Evolutionary conservation across 2,113 vertebrate genomes (phyloP).

Genomic region (Prietella phreatophila): DNA sequence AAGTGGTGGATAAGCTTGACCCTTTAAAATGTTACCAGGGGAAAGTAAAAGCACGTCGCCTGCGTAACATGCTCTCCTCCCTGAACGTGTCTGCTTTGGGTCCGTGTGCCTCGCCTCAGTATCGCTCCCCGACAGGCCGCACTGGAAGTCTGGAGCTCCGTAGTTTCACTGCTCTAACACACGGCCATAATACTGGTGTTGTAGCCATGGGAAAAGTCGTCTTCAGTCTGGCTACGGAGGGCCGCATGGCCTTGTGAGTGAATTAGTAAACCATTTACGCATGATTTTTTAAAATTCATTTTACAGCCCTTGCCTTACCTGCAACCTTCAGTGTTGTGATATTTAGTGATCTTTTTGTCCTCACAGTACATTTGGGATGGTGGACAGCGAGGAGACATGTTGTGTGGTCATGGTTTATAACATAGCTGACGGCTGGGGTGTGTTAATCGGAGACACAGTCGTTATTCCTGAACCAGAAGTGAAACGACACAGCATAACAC

Average conservation of each 20-base stretch:
- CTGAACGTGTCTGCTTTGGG: constrained; percentile 76
- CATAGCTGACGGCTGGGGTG: constrained; percentile 86
- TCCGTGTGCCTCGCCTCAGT: constrained; percentile 77
- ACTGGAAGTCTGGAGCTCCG: constrained; percentile 72
- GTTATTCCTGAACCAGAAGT: constrained; percentile 85
- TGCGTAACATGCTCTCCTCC: constrained; percentile 81
- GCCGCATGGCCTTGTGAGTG: constrained; percentile 88
- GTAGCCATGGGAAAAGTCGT: constrained; percentile 86
- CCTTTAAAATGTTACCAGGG: constrained; percentile 66
- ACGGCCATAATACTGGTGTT: constrained; percentile 74
- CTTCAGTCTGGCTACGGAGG: constrained; percentile 85
- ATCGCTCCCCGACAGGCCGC: constrained; percentile 74
- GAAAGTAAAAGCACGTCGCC: constrained; percentile 81
- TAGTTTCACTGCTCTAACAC: constrained; percentile 68
- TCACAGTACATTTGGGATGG: constrained; percentile 83
- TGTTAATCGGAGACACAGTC: constrained; percentile 86
- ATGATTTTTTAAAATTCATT: background rate
- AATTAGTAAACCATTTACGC: background rate
- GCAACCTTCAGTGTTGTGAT: background rate
- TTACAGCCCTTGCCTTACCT: background rate
- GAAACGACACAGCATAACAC: constrained; percentile 78
- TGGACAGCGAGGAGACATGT: constrained; percentile 83
- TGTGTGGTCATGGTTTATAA: constrained; percentile 88
- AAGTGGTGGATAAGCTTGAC: background rate
- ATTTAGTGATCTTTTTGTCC: background rate